phyloP scores from a whole-genome alignment of 2,113 vertebrate species.

The Glaucomys volans region DNA sequence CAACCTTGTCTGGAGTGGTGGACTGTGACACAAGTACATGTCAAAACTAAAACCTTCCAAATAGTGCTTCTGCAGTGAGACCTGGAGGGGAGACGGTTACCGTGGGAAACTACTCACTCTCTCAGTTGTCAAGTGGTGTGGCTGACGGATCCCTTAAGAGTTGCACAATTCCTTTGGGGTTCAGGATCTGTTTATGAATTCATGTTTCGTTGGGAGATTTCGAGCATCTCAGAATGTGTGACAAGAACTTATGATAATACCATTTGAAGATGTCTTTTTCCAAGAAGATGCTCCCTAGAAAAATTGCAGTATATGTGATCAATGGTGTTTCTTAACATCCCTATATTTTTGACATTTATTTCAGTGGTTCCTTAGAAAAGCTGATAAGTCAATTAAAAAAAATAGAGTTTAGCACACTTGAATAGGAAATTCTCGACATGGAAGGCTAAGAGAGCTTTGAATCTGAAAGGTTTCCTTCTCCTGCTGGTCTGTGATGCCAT shows the following conservation, averaged over 20 bases:
- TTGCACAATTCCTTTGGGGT: not conserved
- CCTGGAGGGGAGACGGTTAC: not conserved
- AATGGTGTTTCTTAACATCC: not conserved
- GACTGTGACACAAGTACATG: not conserved
- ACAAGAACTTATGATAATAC: conserved; percentile 1
- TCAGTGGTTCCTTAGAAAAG: not conserved
- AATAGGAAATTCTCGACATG: not conserved
- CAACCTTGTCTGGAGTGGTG: not conserved
- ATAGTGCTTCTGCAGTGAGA: not conserved
- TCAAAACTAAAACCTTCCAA: not conserved
- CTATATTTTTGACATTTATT: not conserved
- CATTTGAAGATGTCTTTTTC: not conserved
- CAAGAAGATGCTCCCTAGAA: not conserved
- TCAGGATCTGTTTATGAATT: conserved; percentile 41
- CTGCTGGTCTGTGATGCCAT: not conserved
- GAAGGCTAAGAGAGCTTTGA: not conserved
- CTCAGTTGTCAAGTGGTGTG: not conserved
- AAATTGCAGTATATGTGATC: not conserved
- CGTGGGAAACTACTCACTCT: not conserved
- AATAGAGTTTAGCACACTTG: not conserved
- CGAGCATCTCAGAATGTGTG: conserved; percentile 7
- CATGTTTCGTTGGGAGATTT: conserved; percentile 29
- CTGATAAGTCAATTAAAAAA: not conserved
- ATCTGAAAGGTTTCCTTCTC: not conserved
- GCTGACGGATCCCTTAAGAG: not conserved